These are phyloP conservation scores for Drusus annulatus DNA, from an alignment of 1,140 invertebrate species.

Conservation along the genomic window DNA sequence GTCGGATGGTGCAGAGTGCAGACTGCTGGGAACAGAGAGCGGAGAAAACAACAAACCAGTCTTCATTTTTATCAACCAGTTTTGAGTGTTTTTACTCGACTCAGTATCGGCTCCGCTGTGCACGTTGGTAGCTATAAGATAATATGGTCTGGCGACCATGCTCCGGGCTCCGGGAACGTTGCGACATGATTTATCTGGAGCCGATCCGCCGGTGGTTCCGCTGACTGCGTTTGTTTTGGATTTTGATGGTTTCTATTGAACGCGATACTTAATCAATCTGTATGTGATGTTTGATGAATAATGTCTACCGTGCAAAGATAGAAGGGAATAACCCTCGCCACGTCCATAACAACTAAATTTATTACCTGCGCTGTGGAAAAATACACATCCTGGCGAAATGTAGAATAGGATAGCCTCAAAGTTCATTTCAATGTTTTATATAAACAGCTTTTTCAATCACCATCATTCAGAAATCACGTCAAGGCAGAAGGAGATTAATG, in stretches of 20 bases:
- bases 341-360: too few species aligned
- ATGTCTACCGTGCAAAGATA: too few species aligned
- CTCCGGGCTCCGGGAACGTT: conserved; percentile 2
- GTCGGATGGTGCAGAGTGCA: not conserved
- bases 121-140: not conserved
- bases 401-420: too few species aligned
- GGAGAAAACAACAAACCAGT: conserved; percentile 21
- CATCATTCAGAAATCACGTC: too few species aligned
- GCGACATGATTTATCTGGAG: conserved; percentile 15
- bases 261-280: too few species aligned
- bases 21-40: not conserved
- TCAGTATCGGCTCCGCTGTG: conserved; percentile 10
- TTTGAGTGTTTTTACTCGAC: not conserved
- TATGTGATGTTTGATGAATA: too few species aligned
- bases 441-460: too few species aligned
- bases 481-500: too few species aligned
- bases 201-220: not conserved
- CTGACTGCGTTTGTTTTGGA: not conserved
- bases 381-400: too few species aligned
- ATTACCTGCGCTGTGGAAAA: too few species aligned
- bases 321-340: too few species aligned
- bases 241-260: not conserved
- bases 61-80: conserved; percentile 35
- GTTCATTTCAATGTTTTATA: too few species aligned
- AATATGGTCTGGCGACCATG: conserved; percentile 19